phyloP scores from a whole-genome alignment of 2,888 invertebrate genomes.

The Hemistola chrysoprasaria region DNA sequence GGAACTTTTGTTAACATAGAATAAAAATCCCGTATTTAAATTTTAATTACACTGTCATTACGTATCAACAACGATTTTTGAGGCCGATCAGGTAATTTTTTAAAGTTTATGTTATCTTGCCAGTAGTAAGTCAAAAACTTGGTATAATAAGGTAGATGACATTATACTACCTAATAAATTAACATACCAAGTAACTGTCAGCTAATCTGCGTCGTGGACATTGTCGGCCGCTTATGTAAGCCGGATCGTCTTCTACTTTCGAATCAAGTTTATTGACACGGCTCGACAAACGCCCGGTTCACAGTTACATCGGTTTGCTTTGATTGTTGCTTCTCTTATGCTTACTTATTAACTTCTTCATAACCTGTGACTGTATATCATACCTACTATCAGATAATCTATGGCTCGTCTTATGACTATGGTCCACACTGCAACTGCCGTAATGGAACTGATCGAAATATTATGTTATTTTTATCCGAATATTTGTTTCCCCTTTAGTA shows the following conservation, averaged over 20 bases:
- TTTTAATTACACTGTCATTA: too few species aligned
- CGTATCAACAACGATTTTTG: too few species aligned
- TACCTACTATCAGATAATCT: slow-evolving; percentile 5
- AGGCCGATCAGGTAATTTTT: too few species aligned
- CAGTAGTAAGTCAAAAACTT: too few species aligned
- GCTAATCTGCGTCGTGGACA: slow-evolving; percentile 55
- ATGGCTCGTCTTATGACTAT: slow-evolving; percentile 1
- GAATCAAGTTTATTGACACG: slow-evolving; percentile 83
- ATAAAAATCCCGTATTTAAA: too few species aligned
- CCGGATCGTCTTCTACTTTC: slow-evolving; percentile 80
- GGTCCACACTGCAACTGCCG: too few species aligned
- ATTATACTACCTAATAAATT: too few species aligned
- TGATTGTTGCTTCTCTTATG: slow-evolving; percentile 50
- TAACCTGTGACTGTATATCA: slow-evolving; percentile 5
- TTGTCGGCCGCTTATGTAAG: slow-evolving; percentile 80
- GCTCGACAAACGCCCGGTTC: slow-evolving; percentile 76
- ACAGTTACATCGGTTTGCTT: slow-evolving; percentile 76
- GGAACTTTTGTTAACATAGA: too few species aligned
- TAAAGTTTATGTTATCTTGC: too few species aligned
- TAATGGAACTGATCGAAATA: too few species aligned
- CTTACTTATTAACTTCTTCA: slow-evolving; percentile 6
- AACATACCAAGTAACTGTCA: slow-evolving; percentile 29
- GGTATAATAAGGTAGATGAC: too few species aligned
- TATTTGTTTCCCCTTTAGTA: too few species aligned
- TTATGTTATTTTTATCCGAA: slow-evolving; percentile 51